Percentiles rank a stretch among this genome's conserved stretches.
Conservation (phyloP, 1,140 invertebrate species). For the Cydia splendana region DNA sequence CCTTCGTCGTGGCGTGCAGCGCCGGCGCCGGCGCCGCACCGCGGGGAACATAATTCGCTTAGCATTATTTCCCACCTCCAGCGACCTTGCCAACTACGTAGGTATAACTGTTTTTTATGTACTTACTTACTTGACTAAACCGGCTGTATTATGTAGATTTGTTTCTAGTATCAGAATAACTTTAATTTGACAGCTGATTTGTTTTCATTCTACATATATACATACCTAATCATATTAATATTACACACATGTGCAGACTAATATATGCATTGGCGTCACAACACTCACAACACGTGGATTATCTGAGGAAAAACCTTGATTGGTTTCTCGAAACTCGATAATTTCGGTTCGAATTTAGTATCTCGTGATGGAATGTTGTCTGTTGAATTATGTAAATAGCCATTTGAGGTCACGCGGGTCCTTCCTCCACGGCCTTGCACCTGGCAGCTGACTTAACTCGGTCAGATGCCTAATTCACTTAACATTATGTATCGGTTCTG, state of each 20-base stretch:
- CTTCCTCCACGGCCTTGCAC: conserved; percentile 43
- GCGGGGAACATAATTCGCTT: conserved; percentile 32
- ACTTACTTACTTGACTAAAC: conserved; percentile 51
- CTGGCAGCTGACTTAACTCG: conserved; percentile 44
- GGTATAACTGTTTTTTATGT: conserved; percentile 57
- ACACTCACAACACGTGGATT: not conserved
- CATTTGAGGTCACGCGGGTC: conserved; percentile 33
- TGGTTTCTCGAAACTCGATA: conserved; percentile 11
- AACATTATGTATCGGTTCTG: not conserved
- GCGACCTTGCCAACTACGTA: conserved; percentile 52
- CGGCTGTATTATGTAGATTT: conserved; percentile 53
- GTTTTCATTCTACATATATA: conserved; percentile 10
- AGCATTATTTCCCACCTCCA: conserved; percentile 5
- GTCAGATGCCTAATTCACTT: conserved; percentile 25
- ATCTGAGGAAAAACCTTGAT: conserved; percentile 23
- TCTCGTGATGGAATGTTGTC: conserved; percentile 29
- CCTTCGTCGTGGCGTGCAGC: not conserved
- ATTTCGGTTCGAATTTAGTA: conserved; percentile 15
- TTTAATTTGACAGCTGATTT: conserved; percentile 34
- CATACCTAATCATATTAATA: not conserved
- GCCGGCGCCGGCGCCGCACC: not conserved
- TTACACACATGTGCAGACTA: not conserved
- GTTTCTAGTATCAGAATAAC: conserved; percentile 25
- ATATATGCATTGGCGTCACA: conserved; percentile 3
- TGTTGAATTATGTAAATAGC: conserved; percentile 36